Conservation (phyloP, 2,888 invertebrate species). For the Tricholauxania praeusta region DNA sequence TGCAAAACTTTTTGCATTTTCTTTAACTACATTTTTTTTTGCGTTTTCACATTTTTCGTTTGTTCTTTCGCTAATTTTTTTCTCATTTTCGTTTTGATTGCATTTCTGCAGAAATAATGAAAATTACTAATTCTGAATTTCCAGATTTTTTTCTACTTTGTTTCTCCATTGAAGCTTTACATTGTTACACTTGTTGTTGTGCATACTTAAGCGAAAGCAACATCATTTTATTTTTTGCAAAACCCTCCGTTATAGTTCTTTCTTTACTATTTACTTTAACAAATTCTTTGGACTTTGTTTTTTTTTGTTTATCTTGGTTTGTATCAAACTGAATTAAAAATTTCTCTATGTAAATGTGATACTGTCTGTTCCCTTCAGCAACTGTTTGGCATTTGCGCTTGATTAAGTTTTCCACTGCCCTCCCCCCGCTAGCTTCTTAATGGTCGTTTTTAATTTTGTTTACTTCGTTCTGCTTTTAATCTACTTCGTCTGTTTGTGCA, state of each 20-base stretch:
- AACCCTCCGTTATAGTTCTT: neutral
- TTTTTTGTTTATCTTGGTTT: neutral
- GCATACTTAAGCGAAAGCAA: conserved; percentile 12
- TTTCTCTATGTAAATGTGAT: conserved; percentile 1
- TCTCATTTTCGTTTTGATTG: conserved; percentile 21
- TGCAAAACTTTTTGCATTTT: conserved; percentile 17
- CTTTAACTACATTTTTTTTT: no score
- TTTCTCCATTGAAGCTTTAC: neutral
- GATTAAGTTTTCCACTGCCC: conserved; percentile 12
- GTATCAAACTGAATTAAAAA: conserved; percentile 25
- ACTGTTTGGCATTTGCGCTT: neutral
- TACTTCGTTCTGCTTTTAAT: neutral
- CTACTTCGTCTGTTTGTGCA: neutral
- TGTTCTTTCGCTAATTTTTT: neutral
- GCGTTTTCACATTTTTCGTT: neutral
- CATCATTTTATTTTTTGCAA: neutral
- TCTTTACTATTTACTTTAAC: neutral
- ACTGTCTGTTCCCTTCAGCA: neutral
- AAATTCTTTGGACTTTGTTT: neutral
- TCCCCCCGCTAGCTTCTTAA: neutral
- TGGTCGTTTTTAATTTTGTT: neutral
- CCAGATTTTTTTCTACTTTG: neutral
- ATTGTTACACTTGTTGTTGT: conserved; percentile 1
- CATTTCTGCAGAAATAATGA: conserved; percentile 32
- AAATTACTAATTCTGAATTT: conserved; percentile 31